Conservation (phyloP, 2,797 vertebrate species). For the Rhyacichthys aspro region DNA sequence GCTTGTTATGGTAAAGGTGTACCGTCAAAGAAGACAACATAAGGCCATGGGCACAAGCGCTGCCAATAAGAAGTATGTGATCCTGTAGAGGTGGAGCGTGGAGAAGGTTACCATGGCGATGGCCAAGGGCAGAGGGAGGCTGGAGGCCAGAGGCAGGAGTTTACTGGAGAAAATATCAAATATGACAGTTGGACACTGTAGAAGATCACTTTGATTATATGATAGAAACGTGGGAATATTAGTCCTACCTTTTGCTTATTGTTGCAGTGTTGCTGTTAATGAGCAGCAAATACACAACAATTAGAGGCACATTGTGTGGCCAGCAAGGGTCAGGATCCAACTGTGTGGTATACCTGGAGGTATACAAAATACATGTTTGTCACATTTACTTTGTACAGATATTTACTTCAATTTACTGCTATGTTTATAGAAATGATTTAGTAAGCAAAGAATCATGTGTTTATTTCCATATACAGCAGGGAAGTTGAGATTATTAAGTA, state of each 20-base stretch:
- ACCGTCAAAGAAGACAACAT: constrained; percentile 84
- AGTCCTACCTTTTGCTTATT: constrained; percentile 87
- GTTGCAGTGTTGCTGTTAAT: constrained; percentile 84
- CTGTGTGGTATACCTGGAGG: constrained; percentile 83
- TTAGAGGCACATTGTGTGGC: constrained; percentile 82
- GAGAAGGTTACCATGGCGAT: constrained; percentile 88
- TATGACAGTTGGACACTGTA: neutral
- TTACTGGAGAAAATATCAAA: constrained; percentile 77
- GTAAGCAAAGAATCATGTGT: no score
- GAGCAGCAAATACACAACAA: constrained; percentile 83
- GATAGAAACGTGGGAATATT: neutral
- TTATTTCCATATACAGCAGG: no score
- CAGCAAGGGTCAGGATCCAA: constrained; percentile 92
- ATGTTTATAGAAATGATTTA: no score
- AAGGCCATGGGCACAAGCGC: constrained; percentile 82
- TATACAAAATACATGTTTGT: no score
- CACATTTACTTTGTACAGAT: no score
- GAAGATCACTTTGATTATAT: neutral
- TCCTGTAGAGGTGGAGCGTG: constrained; percentile 88
- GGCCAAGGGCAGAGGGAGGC: constrained; percentile 85
- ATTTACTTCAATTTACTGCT: no score
- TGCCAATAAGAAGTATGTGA: constrained; percentile 84
- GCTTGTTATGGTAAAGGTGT: constrained; percentile 46
- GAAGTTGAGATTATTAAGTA: no score
- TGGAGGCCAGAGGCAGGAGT: constrained; percentile 81